Conservation (phyloP, 1,140 invertebrate genomes). For the Drosophila setifemur region DNA sequence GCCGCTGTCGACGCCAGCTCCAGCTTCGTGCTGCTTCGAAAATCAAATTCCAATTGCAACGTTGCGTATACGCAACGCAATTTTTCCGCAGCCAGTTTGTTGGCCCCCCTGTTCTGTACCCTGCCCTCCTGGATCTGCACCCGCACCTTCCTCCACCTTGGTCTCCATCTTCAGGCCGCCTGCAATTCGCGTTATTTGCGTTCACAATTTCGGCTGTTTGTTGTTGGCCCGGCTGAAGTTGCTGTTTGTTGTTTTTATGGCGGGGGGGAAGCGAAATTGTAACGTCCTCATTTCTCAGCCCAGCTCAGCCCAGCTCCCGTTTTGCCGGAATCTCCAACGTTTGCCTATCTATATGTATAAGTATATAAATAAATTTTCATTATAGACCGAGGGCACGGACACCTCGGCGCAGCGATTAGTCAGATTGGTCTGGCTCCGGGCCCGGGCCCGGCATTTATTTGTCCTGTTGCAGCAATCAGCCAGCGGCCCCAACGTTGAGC, state of each 20-base stretch:
- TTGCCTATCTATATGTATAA: conserved; percentile 14
- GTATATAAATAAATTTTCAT: conserved; percentile 59
- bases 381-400: conserved; percentile 37
- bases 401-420: conserved; percentile 60
- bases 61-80: conserved; percentile 71
- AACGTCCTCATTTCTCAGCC: conserved; percentile 19
- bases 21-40: conserved; percentile 53
- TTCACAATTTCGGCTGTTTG: conserved; percentile 68
- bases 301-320: neutral
- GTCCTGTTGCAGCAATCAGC: conserved; percentile 70
- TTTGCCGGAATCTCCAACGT: too few relatives aligned
- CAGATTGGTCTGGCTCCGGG: conserved; percentile 14
- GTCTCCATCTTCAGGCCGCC: conserved; percentile 4
- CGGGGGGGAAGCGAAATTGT: conserved; percentile 24
- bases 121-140: too few relatives aligned
- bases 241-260: conserved; percentile 62
- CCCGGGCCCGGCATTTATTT: conserved; percentile 45
- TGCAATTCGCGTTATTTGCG: conserved; percentile 67
- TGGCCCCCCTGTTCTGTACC: conserved; percentile 22
- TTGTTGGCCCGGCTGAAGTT: conserved; percentile 44
- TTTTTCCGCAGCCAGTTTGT: conserved; percentile 32
- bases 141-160: neutral
- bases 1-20: conserved; percentile 45
- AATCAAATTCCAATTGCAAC: conserved; percentile 76
- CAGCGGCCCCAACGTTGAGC: conserved; percentile 18